phyloP scores from a whole-genome alignment of 2,113 vertebrate species.

The Terrapene triunguis region DNA sequence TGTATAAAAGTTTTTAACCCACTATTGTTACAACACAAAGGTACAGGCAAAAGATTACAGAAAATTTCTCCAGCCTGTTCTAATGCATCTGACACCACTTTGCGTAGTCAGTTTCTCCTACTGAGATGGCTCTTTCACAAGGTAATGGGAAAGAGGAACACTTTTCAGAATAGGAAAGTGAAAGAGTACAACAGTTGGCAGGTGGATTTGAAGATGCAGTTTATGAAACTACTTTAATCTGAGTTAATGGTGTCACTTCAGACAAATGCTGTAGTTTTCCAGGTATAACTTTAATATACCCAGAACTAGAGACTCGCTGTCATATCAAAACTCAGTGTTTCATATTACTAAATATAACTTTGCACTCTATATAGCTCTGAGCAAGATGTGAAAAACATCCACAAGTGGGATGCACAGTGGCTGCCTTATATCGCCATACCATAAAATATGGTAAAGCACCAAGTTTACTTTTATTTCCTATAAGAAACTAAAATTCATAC shows the following conservation, averaged over 20 bases:
- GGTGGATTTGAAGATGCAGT: background rate
- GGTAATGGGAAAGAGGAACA: background rate
- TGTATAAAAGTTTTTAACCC: background rate
- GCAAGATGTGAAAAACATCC: background rate
- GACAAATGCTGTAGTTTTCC: background rate
- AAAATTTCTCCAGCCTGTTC: background rate
- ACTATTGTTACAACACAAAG: background rate
- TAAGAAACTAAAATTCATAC: background rate
- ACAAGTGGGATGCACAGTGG: background rate
- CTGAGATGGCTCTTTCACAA: background rate
- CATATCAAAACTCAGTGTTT: background rate
- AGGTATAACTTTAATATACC: background rate
- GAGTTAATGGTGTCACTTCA: background rate
- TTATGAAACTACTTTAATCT: background rate
- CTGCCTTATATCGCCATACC: background rate
- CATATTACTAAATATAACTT: fast-evolving
- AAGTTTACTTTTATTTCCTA: background rate
- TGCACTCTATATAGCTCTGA: background rate
- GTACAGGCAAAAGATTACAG: background rate
- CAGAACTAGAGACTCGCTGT: background rate
- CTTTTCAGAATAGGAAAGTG: background rate
- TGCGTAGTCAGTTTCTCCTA: background rate
- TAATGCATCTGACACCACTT: background rate
- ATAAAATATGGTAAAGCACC: background rate
- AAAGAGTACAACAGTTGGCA: background rate